Base-by-base conservation (phyloP, 2,888 invertebrate species). In the Silvanus unidentatus region DNA sequence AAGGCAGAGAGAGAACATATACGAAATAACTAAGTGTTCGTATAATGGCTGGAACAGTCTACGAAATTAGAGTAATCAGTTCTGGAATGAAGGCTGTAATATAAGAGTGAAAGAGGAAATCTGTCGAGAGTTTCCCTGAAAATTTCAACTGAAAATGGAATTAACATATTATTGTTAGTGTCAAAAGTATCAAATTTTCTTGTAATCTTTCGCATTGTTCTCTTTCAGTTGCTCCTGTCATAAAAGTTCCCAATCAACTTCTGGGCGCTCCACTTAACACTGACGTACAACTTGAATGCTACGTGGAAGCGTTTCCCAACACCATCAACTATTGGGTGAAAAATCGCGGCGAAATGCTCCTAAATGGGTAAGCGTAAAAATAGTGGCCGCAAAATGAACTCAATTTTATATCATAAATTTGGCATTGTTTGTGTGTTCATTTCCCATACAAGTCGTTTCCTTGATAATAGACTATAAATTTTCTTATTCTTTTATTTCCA, bases 171-270 rank as follows among this genome's bases (percentile, higher is more conserved):
- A 22, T 22, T 22, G 22, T 22, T 22, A 22, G 4, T 22, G 22
- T 22, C 22, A 22, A 22, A 22, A n/a, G n/a, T n/a, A n/a, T n/a
- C n/a, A n/a, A n/a, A n/a, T n/a, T n/a, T n/a, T n/a, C n/a, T 22
- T 22, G 4, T 22, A 22, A 22, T 8, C 4, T 22, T 22, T 3
- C 22, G 22, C 8, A 22, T 22, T 22, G 3, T 22, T 22, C 3
- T 8, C 8, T 68, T 68, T 38, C 77, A 93, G 93, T 94, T 76
- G 85, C 88, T 42, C 93, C 93, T 22, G 84, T 86, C 64, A 88
- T 93, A 52, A 88, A 86, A 75, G 90, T 90, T 58, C 87, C 90
- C 58, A 91, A 89, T 72, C 92, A 93, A 73, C 76, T 93, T 60
- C 76, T 93, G 39, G 92, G 93, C 12, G 88, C 91, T 1, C 91